A percentile compares a stretch with the other conserved stretches of the same genome.
Conservation (phyloP, 2,797 vertebrate genomes). For the Chiloscyllium punctatum region DNA sequence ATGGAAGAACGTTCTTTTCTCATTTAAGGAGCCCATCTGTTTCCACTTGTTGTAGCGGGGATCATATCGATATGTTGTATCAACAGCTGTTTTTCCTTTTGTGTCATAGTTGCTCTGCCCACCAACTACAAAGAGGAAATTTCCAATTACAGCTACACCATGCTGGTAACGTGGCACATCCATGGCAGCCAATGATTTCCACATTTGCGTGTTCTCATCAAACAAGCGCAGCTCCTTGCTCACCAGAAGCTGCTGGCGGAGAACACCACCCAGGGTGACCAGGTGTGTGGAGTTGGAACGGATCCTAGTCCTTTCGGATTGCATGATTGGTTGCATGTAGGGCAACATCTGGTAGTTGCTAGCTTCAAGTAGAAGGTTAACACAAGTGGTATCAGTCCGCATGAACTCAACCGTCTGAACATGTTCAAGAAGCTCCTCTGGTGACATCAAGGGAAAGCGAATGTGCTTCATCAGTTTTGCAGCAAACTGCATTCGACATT, state of each 20-base stretch:
- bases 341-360: conserved; percentile 79
- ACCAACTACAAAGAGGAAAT: conserved; percentile 72
- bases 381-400: conserved; percentile 60
- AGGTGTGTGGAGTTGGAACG: conserved; percentile 63
- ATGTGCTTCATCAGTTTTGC: conserved; percentile 62
- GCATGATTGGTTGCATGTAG: conserved; percentile 65
- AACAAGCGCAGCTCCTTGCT: conserved; percentile 67
- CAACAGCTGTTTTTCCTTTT: conserved; percentile 72
- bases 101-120: conserved; percentile 74
- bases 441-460: conserved; percentile 69
- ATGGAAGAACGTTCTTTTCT: conserved; percentile 73
- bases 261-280: conserved; percentile 66
- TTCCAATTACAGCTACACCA: conserved; percentile 65
- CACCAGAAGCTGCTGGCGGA: conserved; percentile 71
- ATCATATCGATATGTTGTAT: conserved; percentile 68
- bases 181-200: conserved; percentile 66
- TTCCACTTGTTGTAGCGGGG: conserved; percentile 69
- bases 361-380: conserved; percentile 71
- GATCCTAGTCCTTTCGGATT: conserved; percentile 65
- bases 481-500: conserved; percentile 43
- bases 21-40: conserved; percentile 66
- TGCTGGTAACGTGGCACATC: conserved; percentile 70
- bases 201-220: conserved; percentile 53
- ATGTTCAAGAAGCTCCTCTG: conserved; percentile 65
- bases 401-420: conserved; percentile 67